Percentiles rank a stretch among this genome's conserved stretches.
These are phyloP conservation scores for Caranx melampygus DNA, from an alignment of 2,113 vertebrate species.

Conservation along the genomic window DNA sequence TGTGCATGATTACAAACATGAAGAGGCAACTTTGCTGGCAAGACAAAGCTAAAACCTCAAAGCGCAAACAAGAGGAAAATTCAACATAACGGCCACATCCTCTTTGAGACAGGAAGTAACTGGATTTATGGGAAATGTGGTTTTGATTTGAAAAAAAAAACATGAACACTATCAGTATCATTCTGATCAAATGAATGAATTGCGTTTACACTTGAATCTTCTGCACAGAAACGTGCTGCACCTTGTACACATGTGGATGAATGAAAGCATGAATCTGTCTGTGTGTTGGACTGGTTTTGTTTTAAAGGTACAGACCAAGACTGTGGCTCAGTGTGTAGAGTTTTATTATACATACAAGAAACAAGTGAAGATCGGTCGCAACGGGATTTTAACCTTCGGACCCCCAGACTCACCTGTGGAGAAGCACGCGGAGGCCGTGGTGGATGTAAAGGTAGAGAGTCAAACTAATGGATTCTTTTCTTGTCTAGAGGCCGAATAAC, in stretches of 20 bases:
- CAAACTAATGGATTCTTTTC: background rate
- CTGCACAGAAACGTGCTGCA: background rate
- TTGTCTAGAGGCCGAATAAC: background rate
- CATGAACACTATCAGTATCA: background rate
- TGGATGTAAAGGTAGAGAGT: conserved; percentile 87
- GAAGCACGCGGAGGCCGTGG: conserved; percentile 86
- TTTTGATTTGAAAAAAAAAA: conserved; percentile 11
- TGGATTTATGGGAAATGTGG: conserved; percentile 26
- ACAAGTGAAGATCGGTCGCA: conserved; percentile 94
- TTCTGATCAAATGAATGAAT: too few relatives aligned
- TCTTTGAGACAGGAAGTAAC: conserved; percentile 21
- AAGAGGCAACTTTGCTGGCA: conserved; percentile 16
- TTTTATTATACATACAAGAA: conserved; percentile 99
- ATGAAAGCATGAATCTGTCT: background rate
- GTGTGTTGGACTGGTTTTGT: background rate
- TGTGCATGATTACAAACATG: conserved; percentile 30
- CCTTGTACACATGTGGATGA: background rate
- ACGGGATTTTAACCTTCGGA: conserved; percentile 90
- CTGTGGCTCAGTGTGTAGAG: conserved; percentile 96
- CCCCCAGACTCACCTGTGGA: conserved; percentile 83
- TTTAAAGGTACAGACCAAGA: conserved; percentile 94
- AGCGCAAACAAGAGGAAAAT: background rate
- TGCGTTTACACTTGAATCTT: too few relatives aligned
- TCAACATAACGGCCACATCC: conserved; percentile 23
- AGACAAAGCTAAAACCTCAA: background rate